Evolutionary conservation across 2,113 vertebrate species (phyloP), one percentile per base, ranked within the genome.

Genomic region (Caloenas nicobarica): DNA sequence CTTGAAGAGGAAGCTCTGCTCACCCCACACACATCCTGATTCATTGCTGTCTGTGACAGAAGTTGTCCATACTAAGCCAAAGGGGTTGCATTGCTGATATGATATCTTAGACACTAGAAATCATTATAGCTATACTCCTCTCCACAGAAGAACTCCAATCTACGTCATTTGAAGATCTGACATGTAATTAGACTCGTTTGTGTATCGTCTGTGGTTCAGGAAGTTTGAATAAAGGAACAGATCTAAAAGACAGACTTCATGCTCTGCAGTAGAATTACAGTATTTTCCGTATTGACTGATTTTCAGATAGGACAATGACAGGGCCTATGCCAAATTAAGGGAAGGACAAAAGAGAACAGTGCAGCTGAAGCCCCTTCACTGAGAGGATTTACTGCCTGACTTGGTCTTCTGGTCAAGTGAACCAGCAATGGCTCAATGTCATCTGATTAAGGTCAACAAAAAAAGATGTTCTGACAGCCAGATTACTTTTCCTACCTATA

Each of bases 1-100:
- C 68, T 46, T 17, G 15, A 34, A 42, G 7, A 10, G 22, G 61
- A 86, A 85, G 6, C 28, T 53, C 62, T 71, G 29, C 13, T 60
- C 3, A 73, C 1, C 10, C 19, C 18, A 58, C 24, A 13, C 38
- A 40, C 1, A 1, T 5, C 13, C 51, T 13, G 7, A 5, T 73
- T 33, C 54, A 46, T 23, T 76, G 34, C 18, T 80, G 14, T 56
- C 16, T 64, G 4, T 73, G 50, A 22, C 56, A 69, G 48, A 46
- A 60, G 13, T 26, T 73, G 25, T 23, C 42, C 16, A 6, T 23
- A 38, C 6, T 44, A 1, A 16, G 69, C 21, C 22, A 60, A 34
- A 56, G 48, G 16, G 3, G 0, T 31, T 83, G 11, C 21, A 33
- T 28, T 36, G n/a, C 25, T 87, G 60, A 3, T 10, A 10, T 57